These are phyloP conservation scores for Nesoenas mayeri DNA, from an alignment of 2,113 vertebrate genomes.

Conservation along the genomic window DNA sequence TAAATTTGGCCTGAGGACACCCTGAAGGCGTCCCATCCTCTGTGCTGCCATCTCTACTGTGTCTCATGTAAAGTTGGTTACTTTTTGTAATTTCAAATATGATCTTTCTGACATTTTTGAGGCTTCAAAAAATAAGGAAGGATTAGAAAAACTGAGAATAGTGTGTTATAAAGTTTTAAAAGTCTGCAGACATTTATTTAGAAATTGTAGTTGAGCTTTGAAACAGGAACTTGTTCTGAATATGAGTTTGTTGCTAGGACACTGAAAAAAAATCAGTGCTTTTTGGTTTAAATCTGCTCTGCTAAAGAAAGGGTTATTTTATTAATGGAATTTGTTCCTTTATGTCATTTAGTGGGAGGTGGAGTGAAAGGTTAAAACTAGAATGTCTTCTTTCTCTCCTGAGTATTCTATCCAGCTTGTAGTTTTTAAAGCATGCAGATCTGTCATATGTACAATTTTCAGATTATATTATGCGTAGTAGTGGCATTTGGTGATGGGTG, in stretches of 20 bases:
- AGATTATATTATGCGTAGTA: background rate
- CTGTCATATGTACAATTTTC: background rate
- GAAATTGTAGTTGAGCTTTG: background rate
- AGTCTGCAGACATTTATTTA: background rate
- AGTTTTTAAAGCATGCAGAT: background rate
- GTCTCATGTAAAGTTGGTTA: background rate
- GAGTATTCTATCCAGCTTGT: background rate
- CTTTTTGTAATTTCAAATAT: background rate
- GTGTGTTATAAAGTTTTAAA: background rate
- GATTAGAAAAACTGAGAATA: background rate
- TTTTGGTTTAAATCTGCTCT: background rate
- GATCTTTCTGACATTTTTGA: background rate
- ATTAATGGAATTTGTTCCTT: background rate
- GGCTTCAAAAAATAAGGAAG: background rate
- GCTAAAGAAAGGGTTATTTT: background rate
- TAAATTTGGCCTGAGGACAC: background rate
- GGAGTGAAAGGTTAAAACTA: background rate
- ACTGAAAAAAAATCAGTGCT: background rate
- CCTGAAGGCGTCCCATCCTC: background rate
- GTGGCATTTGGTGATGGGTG: background rate
- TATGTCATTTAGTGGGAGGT: background rate
- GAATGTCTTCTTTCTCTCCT: background rate
- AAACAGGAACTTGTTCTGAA: background rate
- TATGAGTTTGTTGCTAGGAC: background rate
- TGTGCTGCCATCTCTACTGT: background rate